Evolutionary conservation across 2,888 invertebrate genomes (phyloP).

Genomic region (Nephrotoma appendiculata): DNA sequence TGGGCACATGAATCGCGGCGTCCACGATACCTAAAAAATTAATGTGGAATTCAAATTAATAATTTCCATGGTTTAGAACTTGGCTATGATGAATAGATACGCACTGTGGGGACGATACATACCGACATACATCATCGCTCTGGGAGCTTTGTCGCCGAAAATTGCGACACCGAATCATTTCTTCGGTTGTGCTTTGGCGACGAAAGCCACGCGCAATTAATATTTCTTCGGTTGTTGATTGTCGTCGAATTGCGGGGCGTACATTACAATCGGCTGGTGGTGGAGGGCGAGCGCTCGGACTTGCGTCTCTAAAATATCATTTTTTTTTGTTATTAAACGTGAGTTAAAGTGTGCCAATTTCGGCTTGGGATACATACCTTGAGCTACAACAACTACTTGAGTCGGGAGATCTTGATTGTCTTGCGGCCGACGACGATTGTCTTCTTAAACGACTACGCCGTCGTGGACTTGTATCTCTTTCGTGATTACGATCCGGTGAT

Average conservation of each 20-base stretch:
- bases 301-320: slow-evolving; percentile 48
- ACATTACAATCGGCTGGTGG: slow-evolving; percentile 39
- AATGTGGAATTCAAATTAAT: neutral
- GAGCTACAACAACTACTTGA: slow-evolving; percentile 64
- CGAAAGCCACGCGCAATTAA: slow-evolving; percentile 80
- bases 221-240: slow-evolving; percentile 85
- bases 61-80: neutral
- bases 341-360: neutral
- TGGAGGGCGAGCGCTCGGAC: slow-evolving; percentile 53
- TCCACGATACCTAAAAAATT: slow-evolving; percentile 26
- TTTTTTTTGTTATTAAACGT: slow-evolving; percentile 17
- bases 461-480: slow-evolving; percentile 64
- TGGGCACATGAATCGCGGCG: slow-evolving; percentile 69
- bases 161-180: slow-evolving; percentile 83
- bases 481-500: slow-evolving; percentile 68
- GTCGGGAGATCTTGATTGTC: slow-evolving; percentile 47
- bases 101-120: slow-evolving; percentile 16
- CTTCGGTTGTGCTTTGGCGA: slow-evolving; percentile 80
- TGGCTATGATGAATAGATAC: neutral
- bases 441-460: slow-evolving; percentile 56
- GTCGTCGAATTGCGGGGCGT: slow-evolving; percentile 64
- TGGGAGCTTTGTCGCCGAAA: slow-evolving; percentile 83
- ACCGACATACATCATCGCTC: slow-evolving; percentile 63
- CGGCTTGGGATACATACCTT: slow-evolving; percentile 7
- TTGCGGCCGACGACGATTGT: slow-evolving; percentile 65